Evolutionary conservation across 2,797 vertebrate genomes (phyloP).

Genomic region (Sebastes trivittatus): DNA sequence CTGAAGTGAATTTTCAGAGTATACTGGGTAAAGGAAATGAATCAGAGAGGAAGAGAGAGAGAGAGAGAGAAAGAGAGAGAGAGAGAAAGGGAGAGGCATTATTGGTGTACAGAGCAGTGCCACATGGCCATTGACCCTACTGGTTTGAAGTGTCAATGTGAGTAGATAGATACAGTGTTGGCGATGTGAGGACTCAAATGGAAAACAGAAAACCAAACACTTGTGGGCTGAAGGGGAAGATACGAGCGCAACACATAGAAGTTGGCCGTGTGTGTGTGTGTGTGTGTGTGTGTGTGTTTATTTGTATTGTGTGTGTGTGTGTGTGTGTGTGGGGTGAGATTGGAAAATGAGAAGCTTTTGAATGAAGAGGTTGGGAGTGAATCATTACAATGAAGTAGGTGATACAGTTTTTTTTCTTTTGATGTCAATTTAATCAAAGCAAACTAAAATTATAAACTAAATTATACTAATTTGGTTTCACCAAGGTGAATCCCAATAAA

Average conservation of each 20-base stretch:
- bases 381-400: conserved; percentile 18
- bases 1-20: conserved; percentile 24
- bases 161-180: conserved; percentile 41
- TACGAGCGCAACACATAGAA: conserved; percentile 8
- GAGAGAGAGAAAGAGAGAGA: not conserved
- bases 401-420: conserved; percentile 15
- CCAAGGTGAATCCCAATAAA: not conserved
- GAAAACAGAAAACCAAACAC: conserved; percentile 54
- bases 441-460: no score
- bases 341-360: conserved; percentile 19
- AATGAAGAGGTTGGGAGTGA: conserved; percentile 42
- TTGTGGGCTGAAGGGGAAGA: conserved; percentile 28
- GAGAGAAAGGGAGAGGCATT: not conserved
- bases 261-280: not conserved
- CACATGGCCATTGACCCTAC: conserved; percentile 53
- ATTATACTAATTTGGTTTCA: not conserved
- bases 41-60: conserved; percentile 4
- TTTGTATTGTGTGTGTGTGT: not conserved
- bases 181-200: conserved; percentile 37
- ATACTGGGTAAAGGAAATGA: conserved; percentile 26
- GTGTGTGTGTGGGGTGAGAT: not conserved
- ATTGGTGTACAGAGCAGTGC: conserved; percentile 36
- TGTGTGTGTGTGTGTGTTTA: not conserved
- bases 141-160: conserved; percentile 55
- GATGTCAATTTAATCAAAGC: conserved; percentile 8